Percentiles rank a stretch among this genome's conserved stretches.
Evolutionary conservation across 2,797 vertebrate genomes (phyloP).

Genomic region (Crossoptilon crossoptilon): DNA sequence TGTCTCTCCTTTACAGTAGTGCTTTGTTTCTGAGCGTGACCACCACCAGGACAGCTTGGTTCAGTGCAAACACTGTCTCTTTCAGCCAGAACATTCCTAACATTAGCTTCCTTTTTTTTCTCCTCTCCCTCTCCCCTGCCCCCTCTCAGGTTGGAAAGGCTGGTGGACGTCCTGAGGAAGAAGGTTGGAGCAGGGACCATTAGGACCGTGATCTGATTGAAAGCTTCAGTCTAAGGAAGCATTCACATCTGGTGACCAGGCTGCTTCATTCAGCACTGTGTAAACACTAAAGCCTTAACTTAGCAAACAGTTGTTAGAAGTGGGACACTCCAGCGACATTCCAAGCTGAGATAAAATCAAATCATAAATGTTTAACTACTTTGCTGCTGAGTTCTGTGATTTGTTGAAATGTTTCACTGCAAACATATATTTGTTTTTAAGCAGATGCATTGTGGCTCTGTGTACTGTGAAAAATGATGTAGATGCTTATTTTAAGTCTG

Average conservation of each 20-base stretch:
- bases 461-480: conserved; percentile 62
- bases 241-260: conserved; percentile 92
- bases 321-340: conserved; percentile 89
- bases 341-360: conserved; percentile 87
- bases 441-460: conserved; percentile 70
- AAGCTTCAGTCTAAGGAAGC: conserved; percentile 79
- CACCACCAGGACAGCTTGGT: conserved; percentile 74
- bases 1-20: conserved; percentile 75
- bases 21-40: conserved; percentile 78
- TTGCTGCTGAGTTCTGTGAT: conserved; percentile 83
- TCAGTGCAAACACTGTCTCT: conserved; percentile 79
- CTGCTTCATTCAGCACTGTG: conserved; percentile 89
- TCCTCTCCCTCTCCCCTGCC: conserved; percentile 44
- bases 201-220: conserved; percentile 92
- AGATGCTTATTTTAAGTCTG: conserved; percentile 64
- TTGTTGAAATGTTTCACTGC: conserved; percentile 81
- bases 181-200: conserved; percentile 93
- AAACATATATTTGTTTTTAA: conserved; percentile 77
- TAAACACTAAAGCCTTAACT: conserved; percentile 90
- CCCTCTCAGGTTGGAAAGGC: conserved; percentile 90
- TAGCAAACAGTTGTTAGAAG: conserved; percentile 92
- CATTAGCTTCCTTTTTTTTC: conserved; percentile 69
- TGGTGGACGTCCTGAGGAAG: conserved; percentile 97
- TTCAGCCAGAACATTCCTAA: conserved; percentile 78
- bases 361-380: conserved; percentile 92